A percentile compares a stretch with the other conserved stretches of the same genome.
phyloP scores from a whole-genome alignment of 2,888 invertebrate species.

The Drosophila mulleri region DNA sequence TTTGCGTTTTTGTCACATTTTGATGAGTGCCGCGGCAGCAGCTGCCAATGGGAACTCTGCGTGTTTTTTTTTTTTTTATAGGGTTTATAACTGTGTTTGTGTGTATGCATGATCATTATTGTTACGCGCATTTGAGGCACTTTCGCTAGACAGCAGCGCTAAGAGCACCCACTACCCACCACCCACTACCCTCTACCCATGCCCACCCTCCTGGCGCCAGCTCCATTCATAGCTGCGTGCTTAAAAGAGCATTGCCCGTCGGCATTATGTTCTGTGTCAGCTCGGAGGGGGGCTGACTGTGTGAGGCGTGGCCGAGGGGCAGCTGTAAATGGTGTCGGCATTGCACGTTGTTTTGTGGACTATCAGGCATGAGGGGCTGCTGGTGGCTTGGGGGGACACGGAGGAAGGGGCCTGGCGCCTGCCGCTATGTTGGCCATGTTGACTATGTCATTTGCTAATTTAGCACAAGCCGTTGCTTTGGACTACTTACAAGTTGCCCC shows the following conservation, averaged over 20 bases:
- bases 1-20: conserved; percentile 66
- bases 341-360: conserved; percentile 78
- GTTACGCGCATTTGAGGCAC: conserved; percentile 74
- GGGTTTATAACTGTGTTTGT: conserved; percentile 35
- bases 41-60: conserved; percentile 19
- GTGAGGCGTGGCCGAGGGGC: background rate
- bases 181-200: conserved; percentile 12
- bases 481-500: conserved; percentile 51
- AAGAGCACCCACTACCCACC: conserved; percentile 17
- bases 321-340: conserved; percentile 61
- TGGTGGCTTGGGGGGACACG: background rate
- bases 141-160: conserved; percentile 61
- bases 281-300: conserved; percentile 47
- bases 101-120: conserved; percentile 64
- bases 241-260: conserved; percentile 82
- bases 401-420: conserved; percentile 1
- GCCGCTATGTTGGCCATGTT: conserved; percentile 72
- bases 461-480: conserved; percentile 71
- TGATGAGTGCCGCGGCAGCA: conserved; percentile 51
- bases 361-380: conserved; percentile 51
- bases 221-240: conserved; percentile 67
- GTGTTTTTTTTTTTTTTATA: conserved; percentile 18
- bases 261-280: conserved; percentile 81
- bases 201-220: conserved; percentile 21
- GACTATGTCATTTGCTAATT: conserved; percentile 80